A percentile compares a stretch with the other conserved stretches of the same genome.
phyloP scores from a whole-genome alignment of 2,113 vertebrate species.

The Thamnophis sirtalis region DNA sequence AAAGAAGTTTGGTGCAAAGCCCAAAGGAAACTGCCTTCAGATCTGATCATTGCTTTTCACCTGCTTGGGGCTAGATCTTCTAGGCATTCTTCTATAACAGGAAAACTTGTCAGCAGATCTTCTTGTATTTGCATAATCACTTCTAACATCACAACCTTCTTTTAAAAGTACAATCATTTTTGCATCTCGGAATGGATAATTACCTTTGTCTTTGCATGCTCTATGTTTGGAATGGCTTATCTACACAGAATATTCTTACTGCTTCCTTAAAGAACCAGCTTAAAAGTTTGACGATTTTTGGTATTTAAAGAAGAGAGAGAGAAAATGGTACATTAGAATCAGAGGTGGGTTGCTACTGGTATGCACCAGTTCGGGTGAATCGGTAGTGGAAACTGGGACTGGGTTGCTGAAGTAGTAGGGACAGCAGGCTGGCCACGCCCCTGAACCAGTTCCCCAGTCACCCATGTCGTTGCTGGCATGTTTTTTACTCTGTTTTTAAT shows the following conservation, averaged over 20 bases:
- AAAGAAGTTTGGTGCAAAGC: background rate
- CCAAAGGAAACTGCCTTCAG: fast-evolving
- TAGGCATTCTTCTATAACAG: background rate
- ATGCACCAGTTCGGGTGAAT: no score
- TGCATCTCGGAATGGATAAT: background rate
- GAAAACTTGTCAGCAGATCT: background rate
- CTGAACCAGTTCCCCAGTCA: no score
- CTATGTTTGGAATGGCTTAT: background rate
- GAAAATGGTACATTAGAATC: background rate
- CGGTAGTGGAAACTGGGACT: no score
- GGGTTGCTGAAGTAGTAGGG: no score
- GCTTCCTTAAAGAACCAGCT: background rate
- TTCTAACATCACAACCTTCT: background rate
- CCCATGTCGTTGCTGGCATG: no score
- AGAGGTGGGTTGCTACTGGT: no score
- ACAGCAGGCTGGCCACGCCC: no score
- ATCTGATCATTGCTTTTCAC: background rate
- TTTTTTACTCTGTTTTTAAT: no score
- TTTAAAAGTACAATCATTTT: slow-evolving; percentile 1
- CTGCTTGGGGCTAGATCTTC: background rate
- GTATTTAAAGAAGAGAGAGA: background rate
- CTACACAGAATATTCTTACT: background rate
- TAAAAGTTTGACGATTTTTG: background rate
- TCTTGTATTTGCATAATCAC: slow-evolving; percentile 1
- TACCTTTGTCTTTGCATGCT: background rate